Conservation (phyloP, 1,140 invertebrate species). For the Dendrolimus punctatus region DNA sequence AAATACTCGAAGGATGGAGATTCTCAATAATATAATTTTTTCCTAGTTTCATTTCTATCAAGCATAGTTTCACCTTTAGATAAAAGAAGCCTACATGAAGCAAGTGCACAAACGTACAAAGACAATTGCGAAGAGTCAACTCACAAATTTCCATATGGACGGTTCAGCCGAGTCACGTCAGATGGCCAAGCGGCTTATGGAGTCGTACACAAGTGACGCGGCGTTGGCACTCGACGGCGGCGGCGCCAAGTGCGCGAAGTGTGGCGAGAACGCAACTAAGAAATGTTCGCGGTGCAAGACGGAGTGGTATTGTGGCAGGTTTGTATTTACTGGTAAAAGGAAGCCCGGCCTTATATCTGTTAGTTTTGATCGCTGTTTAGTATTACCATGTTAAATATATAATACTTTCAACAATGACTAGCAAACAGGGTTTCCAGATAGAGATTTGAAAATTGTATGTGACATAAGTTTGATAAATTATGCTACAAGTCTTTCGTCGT, state of each 20-base stretch:
- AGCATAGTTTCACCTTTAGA: slow-evolving; percentile 22
- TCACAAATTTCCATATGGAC: slow-evolving; percentile 52
- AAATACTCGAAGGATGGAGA: no score
- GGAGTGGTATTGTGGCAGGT: slow-evolving; percentile 75
- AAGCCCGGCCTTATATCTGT: not conserved
- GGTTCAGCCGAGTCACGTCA: slow-evolving; percentile 41
- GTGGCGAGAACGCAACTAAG: slow-evolving; percentile 70
- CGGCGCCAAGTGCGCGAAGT: slow-evolving; percentile 68
- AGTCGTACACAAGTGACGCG: slow-evolving; percentile 72
- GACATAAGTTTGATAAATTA: no score
- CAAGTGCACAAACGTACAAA: slow-evolving; percentile 58
- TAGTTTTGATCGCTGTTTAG: no score
- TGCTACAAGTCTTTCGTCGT: no score
- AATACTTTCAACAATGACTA: no score
- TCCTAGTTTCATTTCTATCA: no score
- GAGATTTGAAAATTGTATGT: no score
- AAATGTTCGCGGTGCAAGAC: slow-evolving; percentile 74
- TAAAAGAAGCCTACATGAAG: slow-evolving; percentile 56
- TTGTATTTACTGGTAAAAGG: not conserved
- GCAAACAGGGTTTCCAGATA: no score
- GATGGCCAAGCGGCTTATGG: slow-evolving; percentile 48
- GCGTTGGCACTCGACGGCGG: slow-evolving; percentile 69
- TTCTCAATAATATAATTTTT: no score
- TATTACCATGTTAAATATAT: no score
- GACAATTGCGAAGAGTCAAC: slow-evolving; percentile 44